phyloP scores from a whole-genome alignment of 1,140 invertebrate genomes.

The Philotrypesis tridentata region DNA sequence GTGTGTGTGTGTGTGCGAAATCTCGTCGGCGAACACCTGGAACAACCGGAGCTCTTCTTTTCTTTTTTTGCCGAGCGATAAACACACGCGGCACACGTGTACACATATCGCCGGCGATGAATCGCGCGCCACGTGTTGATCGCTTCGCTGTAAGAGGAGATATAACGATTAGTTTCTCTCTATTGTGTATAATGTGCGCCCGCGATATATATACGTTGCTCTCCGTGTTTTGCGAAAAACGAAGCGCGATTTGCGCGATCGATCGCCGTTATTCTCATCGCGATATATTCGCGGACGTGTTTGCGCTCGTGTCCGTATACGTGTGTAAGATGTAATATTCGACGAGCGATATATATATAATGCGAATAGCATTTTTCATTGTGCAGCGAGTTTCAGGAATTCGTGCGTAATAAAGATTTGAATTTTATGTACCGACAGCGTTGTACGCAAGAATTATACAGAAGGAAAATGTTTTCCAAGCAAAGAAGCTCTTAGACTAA shows the following conservation, averaged over 20 bases:
- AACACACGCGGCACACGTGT: not conserved
- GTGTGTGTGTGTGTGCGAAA: not conserved
- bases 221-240: conserved; percentile 9
- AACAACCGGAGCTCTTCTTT: not conserved
- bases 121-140: not conserved
- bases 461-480: no score
- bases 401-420: no score
- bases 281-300: no score
- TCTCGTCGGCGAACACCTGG: conserved; percentile 10
- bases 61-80: not conserved
- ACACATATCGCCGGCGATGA: not conserved
- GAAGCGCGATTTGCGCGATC: conserved; percentile 2
- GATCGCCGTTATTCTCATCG: no score
- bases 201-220: not conserved
- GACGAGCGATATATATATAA: no score
- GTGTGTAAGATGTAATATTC: no score
- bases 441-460: no score
- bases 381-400: no score
- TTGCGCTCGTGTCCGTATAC: no score
- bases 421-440: no score
- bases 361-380: no score
- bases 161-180: not conserved
- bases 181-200: no score
- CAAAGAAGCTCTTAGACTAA: conserved; percentile 21
- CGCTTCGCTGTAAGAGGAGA: not conserved